Conservation (phyloP, 2,888 invertebrate species). For the Limnephilus marmoratus region DNA sequence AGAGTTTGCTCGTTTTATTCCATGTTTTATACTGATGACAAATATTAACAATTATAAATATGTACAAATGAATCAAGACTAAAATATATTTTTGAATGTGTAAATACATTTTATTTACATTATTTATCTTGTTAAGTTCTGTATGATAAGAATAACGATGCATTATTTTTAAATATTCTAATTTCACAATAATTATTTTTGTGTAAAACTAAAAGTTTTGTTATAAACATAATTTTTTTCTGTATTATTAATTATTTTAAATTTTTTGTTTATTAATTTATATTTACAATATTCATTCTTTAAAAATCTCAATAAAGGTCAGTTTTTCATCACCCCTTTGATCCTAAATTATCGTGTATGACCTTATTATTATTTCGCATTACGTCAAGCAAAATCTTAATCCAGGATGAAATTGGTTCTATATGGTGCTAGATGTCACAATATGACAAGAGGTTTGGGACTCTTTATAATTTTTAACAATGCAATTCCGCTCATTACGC, state of each 20-base stretch:
- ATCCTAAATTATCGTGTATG: neutral
- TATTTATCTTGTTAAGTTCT: slow-evolving; percentile 5
- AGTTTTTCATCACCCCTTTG: neutral
- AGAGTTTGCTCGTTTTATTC: neutral
- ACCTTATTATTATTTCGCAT: neutral
- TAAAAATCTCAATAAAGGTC: neutral
- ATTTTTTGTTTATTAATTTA: neutral
- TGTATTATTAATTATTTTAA: neutral
- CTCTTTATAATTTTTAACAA: neutral
- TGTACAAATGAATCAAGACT: slow-evolving; percentile 3
- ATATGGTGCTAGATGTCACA: neutral
- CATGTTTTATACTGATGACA: neutral
- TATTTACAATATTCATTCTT: neutral
- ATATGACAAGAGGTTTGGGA: neutral
- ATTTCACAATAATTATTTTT: neutral
- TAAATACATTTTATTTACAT: slow-evolving; percentile 17
- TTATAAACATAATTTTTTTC: neutral
- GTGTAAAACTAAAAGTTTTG: neutral
- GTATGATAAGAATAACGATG: neutral
- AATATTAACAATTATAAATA: neutral
- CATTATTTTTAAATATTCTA: neutral
- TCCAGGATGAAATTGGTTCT: neutral
- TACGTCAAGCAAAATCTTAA: neutral
- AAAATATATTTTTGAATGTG: slow-evolving; percentile 11
- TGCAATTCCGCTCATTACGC: neutral